These are phyloP conservation scores for Pangasius mekongensis DNA, from an alignment of 2,797 vertebrate genomes.

Conservation along the genomic window DNA sequence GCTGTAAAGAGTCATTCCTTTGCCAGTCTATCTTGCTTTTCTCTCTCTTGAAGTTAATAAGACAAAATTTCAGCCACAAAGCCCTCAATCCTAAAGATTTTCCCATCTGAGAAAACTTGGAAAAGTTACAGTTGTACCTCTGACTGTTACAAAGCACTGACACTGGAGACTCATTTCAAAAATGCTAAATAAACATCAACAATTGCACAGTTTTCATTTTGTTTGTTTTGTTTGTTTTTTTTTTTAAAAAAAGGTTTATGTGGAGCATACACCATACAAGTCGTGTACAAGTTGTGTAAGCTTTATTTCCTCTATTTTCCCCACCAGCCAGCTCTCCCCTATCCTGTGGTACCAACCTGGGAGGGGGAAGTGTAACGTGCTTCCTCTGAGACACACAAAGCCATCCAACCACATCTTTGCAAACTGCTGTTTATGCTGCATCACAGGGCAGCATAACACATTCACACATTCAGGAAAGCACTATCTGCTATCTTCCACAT, in stretches of 20 bases:
- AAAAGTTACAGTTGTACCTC: background rate
- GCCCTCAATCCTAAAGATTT: background rate
- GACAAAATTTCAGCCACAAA: background rate
- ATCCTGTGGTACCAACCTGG: no score
- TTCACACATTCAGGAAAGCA: background rate
- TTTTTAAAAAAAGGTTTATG: background rate
- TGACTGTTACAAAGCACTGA: background rate
- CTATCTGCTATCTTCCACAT: background rate
- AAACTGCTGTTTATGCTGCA: background rate
- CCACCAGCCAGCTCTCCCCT: background rate
- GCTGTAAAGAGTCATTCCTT: background rate
- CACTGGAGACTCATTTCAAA: background rate
- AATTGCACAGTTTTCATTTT: background rate
- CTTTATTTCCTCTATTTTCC: background rate
- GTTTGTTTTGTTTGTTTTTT: no score
- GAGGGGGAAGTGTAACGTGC: background rate
- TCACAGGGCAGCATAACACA: background rate
- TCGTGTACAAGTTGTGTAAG: background rate
- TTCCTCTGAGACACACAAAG: background rate
- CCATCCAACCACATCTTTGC: background rate
- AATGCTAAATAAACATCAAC: background rate
- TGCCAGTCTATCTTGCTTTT: background rate
- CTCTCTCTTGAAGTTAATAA: background rate
- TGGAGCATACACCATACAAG: background rate
- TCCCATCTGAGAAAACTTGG: background rate